These are phyloP conservation scores for Temnothorax longispinosus DNA, from an alignment of 1,140 invertebrate species.

Conservation along the genomic window DNA sequence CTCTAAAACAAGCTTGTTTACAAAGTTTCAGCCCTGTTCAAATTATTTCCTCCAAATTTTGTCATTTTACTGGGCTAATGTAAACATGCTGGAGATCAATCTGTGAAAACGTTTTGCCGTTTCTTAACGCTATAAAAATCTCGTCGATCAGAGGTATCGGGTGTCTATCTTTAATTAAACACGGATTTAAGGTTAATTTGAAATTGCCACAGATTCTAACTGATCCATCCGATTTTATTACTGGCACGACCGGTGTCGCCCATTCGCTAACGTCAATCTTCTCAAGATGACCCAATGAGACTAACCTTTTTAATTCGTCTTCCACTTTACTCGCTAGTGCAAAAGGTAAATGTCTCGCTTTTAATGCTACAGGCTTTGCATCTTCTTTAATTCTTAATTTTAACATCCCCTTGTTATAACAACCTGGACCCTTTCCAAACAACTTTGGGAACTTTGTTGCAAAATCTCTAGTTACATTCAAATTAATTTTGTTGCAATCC, in stretches of 20 bases:
- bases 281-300: too few relatives aligned
- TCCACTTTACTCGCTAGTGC: too few relatives aligned
- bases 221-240: neutral
- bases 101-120: neutral
- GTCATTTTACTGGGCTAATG: too few relatives aligned
- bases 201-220: conserved; percentile 34
- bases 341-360: too few relatives aligned
- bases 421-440: neutral
- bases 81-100: conserved; percentile 26
- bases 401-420: neutral
- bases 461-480: neutral
- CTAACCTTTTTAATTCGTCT: too few relatives aligned
- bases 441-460: neutral
- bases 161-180: neutral
- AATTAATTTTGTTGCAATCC: neutral
- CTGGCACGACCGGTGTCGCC: conserved; percentile 33
- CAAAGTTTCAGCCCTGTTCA: too few relatives aligned
- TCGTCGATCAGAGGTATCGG: neutral
- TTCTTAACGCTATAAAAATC: neutral
- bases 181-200: conserved; percentile 31
- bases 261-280: neutral
- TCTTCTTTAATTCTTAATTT: too few relatives aligned
- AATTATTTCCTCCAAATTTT: too few relatives aligned
- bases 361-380: too few relatives aligned
- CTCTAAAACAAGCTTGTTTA: too few relatives aligned